Conservation (phyloP, 2,113 vertebrate genomes). For the Neodon shergylaensis region DNA sequence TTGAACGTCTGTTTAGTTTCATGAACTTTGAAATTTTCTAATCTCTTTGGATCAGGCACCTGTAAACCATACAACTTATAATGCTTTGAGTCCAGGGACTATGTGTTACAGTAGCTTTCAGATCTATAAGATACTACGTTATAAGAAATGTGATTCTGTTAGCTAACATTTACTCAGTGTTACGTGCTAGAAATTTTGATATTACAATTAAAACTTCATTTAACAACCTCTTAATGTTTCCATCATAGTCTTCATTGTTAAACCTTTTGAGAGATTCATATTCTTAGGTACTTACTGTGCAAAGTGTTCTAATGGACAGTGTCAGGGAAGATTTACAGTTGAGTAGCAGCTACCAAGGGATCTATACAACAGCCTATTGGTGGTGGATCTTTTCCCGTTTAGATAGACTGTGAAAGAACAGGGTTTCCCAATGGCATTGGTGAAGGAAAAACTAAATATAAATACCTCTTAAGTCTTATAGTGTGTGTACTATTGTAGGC, state of each 20-base stretch:
- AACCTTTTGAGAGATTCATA: not conserved
- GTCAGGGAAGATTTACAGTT: not conserved
- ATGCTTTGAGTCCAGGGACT: not conserved
- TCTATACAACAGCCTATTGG: no score
- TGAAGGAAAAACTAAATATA: not conserved
- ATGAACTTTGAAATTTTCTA: not conserved
- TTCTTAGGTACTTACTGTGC: not conserved
- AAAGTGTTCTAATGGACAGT: not conserved
- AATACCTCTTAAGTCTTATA: not conserved
- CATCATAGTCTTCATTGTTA: not conserved
- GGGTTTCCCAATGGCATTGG: not conserved
- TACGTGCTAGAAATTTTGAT: not conserved
- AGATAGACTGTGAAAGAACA: not conserved
- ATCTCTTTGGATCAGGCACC: not conserved
- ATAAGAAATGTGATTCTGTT: not conserved
- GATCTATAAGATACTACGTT: not conserved
- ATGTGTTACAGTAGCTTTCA: not conserved
- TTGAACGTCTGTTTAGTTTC: not conserved
- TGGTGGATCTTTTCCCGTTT: not conserved
- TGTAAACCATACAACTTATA: not conserved
- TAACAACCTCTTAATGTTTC: not conserved
- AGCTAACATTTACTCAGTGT: not conserved
- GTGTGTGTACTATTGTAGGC: rapidly evolving
- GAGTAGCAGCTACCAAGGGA: not conserved
- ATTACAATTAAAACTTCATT: not conserved